Evolutionary conservation across 1,140 invertebrate species (phyloP).

Genomic region (Portunus trituberculatus): DNA sequence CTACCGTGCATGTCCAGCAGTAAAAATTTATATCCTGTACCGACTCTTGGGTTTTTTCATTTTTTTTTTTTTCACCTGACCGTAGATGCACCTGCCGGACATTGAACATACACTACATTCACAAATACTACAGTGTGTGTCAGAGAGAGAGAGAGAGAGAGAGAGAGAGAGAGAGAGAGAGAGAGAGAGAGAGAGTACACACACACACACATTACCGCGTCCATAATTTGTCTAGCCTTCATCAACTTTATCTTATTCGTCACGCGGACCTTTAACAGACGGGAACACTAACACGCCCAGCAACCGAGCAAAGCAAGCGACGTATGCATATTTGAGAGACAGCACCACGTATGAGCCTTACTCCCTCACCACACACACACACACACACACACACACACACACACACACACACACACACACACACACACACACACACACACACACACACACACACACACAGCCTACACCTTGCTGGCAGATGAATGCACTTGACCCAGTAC

Average conservation of each 20-base stretch:
- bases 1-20: constrained; percentile 18
- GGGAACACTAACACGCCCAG: too few species aligned
- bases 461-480: too few species aligned
- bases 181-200: not conserved
- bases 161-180: not conserved
- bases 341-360: not conserved
- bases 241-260: too few species aligned
- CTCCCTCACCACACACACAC: not conserved
- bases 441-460: not conserved
- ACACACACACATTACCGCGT: not conserved
- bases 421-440: not conserved
- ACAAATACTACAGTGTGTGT: too few species aligned
- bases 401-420: not conserved
- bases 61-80: too few species aligned
- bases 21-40: constrained; percentile 15
- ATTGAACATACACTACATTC: too few species aligned
- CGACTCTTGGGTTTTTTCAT: not conserved
- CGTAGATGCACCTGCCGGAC: too few species aligned
- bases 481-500: not conserved
- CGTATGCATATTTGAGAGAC: too few species aligned
- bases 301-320: too few species aligned
- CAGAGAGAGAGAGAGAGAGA: not conserved
- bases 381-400: not conserved
- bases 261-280: too few species aligned
- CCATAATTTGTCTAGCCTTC: too few species aligned